Evolutionary conservation across 2,797 vertebrate species (phyloP).

Genomic region (Muraenolepis orangiensis): DNA sequence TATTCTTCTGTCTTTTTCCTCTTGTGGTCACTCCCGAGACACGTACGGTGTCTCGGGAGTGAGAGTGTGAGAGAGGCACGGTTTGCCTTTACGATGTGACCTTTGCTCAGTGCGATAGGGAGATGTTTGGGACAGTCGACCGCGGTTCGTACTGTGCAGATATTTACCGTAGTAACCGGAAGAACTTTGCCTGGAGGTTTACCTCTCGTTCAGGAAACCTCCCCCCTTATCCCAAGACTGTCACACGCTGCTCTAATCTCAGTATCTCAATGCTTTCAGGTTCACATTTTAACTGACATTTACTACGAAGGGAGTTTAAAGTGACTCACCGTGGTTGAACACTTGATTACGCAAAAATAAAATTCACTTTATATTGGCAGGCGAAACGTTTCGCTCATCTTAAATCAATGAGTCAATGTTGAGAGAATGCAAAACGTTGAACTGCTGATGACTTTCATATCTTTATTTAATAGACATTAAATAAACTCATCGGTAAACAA

Average conservation of each 20-base stretch:
- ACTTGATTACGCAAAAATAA: not conserved
- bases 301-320: not conserved
- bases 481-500: not conserved
- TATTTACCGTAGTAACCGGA: too few species aligned
- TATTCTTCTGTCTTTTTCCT: not conserved
- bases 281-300: not conserved
- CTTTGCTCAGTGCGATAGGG: conserved; percentile 64
- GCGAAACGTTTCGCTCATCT: not conserved
- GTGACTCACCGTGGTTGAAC: not conserved
- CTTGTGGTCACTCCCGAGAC: too few species aligned
- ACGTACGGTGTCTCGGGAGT: not conserved
- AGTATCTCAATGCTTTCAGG: not conserved
- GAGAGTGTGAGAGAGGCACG: not conserved
- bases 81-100: conserved; percentile 41
- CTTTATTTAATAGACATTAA: not conserved
- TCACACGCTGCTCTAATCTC: not conserved
- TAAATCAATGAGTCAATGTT: not conserved
- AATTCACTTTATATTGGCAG: not conserved
- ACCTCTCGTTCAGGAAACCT: not conserved
- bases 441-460: not conserved
- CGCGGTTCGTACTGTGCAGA: too few species aligned
- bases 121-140: conserved; percentile 23
- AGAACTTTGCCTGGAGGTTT: too few species aligned
- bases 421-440: not conserved
- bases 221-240: not conserved